Evolutionary conservation across 2,797 vertebrate species (phyloP).

Genomic region (Cyprinodon diabolis): DNA sequence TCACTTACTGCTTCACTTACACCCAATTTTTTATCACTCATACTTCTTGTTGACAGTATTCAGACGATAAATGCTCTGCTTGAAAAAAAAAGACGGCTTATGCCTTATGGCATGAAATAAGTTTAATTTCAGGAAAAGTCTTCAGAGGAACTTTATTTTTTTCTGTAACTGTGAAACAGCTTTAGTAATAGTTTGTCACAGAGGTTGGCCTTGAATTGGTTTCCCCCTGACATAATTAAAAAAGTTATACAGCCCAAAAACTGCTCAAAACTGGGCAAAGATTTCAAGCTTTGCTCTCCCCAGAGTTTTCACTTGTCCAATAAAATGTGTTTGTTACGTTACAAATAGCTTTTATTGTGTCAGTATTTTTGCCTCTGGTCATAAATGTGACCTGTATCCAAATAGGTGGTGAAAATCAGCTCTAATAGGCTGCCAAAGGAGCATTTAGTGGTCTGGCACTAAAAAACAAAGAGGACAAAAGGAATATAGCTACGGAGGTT

Average conservation of each 20-base stretch:
- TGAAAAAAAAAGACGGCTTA: not conserved
- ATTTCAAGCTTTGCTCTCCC: not conserved
- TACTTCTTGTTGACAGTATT: not conserved
- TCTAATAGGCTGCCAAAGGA: constrained; percentile 63
- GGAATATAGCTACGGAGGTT: not conserved
- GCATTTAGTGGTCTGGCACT: constrained; percentile 24
- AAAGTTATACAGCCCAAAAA: not conserved
- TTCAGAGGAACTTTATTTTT: not conserved
- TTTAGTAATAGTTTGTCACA: too few relatives aligned
- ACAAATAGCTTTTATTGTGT: constrained; percentile 21
- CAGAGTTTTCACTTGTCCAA: constrained; percentile 20
- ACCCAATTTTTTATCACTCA: not conserved
- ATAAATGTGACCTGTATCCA: constrained; percentile 64
- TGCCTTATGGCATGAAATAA: not conserved
- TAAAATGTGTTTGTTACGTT: constrained; percentile 20
- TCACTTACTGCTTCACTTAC: not conserved
- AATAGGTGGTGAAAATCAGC: constrained; percentile 57
- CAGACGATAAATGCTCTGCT: not conserved
- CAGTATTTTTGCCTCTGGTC: constrained; percentile 25
- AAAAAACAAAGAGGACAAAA: constrained; percentile 5
- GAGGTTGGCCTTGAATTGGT: not conserved
- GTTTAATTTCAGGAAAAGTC: not conserved
- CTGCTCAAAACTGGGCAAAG: constrained; percentile 1
- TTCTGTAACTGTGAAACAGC: not conserved
- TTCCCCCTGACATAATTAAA: too few relatives aligned